Conservation (phyloP, 2,888 invertebrate species). For the Epinotia ramella region DNA sequence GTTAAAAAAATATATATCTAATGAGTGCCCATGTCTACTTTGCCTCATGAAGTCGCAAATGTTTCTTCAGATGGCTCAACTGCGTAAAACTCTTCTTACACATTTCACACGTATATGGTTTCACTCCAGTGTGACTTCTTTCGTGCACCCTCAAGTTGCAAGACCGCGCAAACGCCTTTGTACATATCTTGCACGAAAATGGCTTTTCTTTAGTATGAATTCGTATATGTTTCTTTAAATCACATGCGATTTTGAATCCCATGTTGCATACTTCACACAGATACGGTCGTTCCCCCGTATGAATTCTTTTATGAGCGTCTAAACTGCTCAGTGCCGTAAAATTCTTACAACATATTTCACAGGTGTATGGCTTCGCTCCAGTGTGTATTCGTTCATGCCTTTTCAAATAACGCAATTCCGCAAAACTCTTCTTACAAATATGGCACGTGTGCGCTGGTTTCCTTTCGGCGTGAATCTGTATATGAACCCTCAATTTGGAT, state of each 20-base stretch:
- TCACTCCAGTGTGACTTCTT: not conserved
- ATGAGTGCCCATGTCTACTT: too few relatives aligned
- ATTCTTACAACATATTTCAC: not conserved
- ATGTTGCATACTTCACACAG: not conserved
- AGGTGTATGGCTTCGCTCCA: not conserved
- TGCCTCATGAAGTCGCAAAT: not conserved
- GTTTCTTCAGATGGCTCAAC: not conserved
- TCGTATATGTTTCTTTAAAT: slow-evolving; percentile 1
- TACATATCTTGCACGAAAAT: not conserved
- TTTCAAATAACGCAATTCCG: not conserved
- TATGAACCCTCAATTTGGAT: not conserved
- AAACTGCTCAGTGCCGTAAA: not conserved
- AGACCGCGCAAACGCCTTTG: not conserved
- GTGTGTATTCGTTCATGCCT: slow-evolving; percentile 1
- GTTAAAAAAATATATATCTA: too few relatives aligned
- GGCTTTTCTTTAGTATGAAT: not conserved
- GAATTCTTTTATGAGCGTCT: not conserved
- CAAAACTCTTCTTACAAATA: not conserved
- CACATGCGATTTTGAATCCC: not conserved
- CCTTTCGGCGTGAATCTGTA: not conserved
- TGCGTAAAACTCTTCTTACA: not conserved
- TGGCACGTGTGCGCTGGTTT: not conserved
- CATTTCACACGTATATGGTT: not conserved
- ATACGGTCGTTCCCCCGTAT: not conserved
- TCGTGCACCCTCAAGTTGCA: slow-evolving; percentile 3